Percentiles rank a stretch among this genome's conserved stretches.
Evolutionary conservation across 1,140 invertebrate species (phyloP).

Genomic region (Pogonomyrmex barbatus): DNA sequence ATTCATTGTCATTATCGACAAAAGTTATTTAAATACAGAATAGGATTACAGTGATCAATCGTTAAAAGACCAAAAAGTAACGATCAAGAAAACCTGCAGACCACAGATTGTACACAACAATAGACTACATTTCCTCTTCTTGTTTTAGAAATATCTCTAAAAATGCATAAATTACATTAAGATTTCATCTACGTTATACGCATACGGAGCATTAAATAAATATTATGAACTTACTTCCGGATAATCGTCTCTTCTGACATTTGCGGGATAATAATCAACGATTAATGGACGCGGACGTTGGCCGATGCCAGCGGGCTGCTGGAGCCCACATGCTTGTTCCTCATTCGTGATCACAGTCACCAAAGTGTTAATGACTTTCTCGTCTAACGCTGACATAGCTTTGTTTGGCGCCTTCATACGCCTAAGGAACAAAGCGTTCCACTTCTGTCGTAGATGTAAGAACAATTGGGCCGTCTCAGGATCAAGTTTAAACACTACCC

Average conservation of each 20-base stretch:
- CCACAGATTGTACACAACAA: slow-evolving; percentile 25
- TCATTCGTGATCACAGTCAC: slow-evolving; percentile 90
- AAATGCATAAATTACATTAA: slow-evolving; percentile 45
- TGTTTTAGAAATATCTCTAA: slow-evolving; percentile 67
- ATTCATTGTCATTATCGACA: not conserved
- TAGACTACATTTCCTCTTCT: slow-evolving; percentile 21
- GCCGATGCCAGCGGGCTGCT: slow-evolving; percentile 92
- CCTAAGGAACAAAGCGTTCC: slow-evolving; percentile 91
- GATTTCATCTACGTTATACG: slow-evolving; percentile 20
- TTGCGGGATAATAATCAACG: slow-evolving; percentile 86
- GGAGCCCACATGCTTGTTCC: slow-evolving; percentile 90
- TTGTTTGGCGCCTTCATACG: slow-evolving; percentile 91
- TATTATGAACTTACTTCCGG: slow-evolving; percentile 71
- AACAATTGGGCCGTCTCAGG: slow-evolving; percentile 89
- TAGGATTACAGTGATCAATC: not conserved
- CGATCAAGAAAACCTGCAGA: slow-evolving; percentile 21
- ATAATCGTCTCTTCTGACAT: slow-evolving; percentile 81
- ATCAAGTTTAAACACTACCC: slow-evolving; percentile 92
- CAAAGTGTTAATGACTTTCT: slow-evolving; percentile 90
- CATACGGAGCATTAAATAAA: slow-evolving; percentile 5
- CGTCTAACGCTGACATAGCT: slow-evolving; percentile 89
- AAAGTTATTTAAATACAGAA: slow-evolving; percentile 44
- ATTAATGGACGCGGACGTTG: slow-evolving; percentile 90
- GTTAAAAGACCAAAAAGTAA: slow-evolving; percentile 25
- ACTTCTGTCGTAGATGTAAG: slow-evolving; percentile 91